Evolutionary conservation across 2,113 vertebrate genomes (phyloP).

Genomic region (Micronycteris hirsuta): DNA sequence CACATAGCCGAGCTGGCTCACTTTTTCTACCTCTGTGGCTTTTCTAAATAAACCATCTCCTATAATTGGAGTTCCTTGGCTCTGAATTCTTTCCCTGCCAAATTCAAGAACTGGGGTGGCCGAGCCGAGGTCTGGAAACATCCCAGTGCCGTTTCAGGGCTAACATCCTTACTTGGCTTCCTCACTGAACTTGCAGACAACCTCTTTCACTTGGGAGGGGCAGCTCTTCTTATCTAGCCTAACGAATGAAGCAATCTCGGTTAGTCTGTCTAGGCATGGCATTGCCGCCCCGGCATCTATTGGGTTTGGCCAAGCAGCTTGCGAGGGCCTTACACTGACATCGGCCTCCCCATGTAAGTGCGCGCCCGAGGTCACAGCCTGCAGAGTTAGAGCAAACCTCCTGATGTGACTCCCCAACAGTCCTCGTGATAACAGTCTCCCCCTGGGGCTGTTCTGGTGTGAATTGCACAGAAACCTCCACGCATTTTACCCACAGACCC

Average conservation of each 20-base stretch:
- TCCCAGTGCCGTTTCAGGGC: background rate
- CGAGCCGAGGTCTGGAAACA: background rate
- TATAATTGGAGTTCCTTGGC: background rate
- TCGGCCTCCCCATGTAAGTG: background rate
- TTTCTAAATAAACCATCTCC: background rate
- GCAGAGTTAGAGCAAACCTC: background rate
- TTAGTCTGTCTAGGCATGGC: background rate
- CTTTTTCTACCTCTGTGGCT: background rate
- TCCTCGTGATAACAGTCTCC: background rate
- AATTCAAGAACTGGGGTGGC: background rate
- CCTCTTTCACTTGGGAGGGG: background rate
- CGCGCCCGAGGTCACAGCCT: background rate
- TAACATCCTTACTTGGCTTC: background rate
- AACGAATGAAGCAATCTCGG: background rate
- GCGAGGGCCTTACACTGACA: background rate
- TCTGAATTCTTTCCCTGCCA: background rate
- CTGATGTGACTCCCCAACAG: background rate
- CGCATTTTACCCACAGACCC: background rate
- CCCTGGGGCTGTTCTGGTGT: background rate
- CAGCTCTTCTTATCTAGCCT: background rate
- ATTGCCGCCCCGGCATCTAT: background rate
- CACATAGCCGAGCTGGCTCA: background rate
- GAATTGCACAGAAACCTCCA: background rate
- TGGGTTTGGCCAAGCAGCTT: background rate
- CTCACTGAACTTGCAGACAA: background rate